Evolutionary conservation across 2,113 vertebrate genomes (phyloP).

Genomic region (Verasper variegatus): DNA sequence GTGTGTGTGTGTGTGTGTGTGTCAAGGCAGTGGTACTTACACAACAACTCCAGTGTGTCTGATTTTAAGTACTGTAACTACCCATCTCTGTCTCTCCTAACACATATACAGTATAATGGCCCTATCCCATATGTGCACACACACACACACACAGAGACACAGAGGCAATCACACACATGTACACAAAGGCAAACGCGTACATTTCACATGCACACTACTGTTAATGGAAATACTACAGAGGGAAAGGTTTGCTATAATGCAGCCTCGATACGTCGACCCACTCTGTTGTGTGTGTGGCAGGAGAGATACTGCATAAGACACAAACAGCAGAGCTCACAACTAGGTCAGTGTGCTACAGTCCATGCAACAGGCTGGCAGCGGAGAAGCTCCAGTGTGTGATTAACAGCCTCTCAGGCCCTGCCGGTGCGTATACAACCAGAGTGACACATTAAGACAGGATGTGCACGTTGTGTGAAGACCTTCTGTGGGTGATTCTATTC

Average conservation of each 20-base stretch:
- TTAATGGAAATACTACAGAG: constrained; percentile 3
- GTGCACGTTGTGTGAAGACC: constrained; percentile 2
- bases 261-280: background rate
- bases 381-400: constrained; percentile 33
- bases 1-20: background rate
- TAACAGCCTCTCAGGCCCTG: constrained; percentile 11
- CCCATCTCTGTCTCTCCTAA: background rate
- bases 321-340: constrained; percentile 45
- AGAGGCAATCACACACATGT: background rate
- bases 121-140: background rate
- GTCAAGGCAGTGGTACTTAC: background rate
- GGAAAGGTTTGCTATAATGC: constrained; percentile 2
- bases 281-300: constrained; percentile 20
- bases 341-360: constrained; percentile 69
- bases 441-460: constrained; percentile 13
- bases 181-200: background rate
- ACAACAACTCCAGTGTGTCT: constrained; percentile 4
- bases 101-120: background rate
- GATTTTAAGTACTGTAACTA: background rate
- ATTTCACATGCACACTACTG: constrained; percentile 20
- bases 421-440: background rate
- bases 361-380: constrained; percentile 43
- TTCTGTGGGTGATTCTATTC: constrained; percentile 8
- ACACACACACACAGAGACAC: background rate
- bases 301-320: constrained; percentile 6